phyloP scores from a whole-genome alignment of 2,797 vertebrate genomes.

The Rhincodon typus region DNA sequence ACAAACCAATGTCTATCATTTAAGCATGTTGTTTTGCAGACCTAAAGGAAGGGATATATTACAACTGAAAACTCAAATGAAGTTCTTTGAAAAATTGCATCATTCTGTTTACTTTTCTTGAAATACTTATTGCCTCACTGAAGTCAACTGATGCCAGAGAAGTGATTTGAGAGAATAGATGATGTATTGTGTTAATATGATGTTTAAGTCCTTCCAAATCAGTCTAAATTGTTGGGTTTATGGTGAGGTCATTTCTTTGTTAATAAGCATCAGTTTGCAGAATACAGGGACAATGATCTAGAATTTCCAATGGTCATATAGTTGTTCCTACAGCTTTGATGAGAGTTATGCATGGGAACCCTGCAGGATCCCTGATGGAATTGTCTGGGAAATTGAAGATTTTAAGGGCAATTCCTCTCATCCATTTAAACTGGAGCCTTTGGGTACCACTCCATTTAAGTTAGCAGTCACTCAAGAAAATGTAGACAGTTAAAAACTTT shows the following conservation, averaged over 20 bases:
- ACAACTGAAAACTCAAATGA: neutral
- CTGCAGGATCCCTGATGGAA: no score
- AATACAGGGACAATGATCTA: neutral
- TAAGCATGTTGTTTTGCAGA: neutral
- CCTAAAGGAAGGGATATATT: neutral
- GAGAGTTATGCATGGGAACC: no score
- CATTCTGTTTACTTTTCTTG: neutral
- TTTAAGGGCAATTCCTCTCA: no score
- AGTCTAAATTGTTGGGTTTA: conserved; percentile 21
- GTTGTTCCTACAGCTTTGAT: no score
- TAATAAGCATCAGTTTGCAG: neutral
- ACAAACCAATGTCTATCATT: neutral
- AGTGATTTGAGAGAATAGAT: neutral
- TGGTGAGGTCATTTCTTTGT: neutral
- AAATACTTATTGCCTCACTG: neutral
- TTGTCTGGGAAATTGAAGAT: no score
- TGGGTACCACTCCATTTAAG: no score
- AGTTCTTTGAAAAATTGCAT: neutral
- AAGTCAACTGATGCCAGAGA: neutral
- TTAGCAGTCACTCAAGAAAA: no score
- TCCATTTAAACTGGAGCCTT: no score
- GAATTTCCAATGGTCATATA: no score
- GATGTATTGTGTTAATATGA: neutral
- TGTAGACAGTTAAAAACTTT: no score
- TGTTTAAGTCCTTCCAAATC: neutral